These are phyloP conservation scores for Hiodon alosoides DNA, from an alignment of 2,113 vertebrate genomes.

Conservation along the genomic window DNA sequence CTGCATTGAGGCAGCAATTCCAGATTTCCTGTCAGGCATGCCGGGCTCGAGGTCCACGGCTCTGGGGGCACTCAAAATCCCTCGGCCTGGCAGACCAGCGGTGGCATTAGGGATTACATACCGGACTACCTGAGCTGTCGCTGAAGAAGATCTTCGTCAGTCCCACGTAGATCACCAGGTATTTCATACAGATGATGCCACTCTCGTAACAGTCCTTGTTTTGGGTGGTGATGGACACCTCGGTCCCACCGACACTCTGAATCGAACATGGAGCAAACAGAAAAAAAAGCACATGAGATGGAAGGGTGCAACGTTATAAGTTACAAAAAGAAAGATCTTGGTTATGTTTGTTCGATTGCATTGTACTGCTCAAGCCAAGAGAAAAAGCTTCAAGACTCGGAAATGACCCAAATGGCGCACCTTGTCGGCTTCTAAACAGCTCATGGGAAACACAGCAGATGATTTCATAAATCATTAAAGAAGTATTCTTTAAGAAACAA, in stretches of 20 bases:
- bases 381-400: not conserved
- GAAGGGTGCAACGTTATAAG: not conserved
- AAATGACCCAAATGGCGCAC: no score
- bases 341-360: no score
- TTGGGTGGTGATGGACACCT: conserved; percentile 85
- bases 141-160: conserved; percentile 87
- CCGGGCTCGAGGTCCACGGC: not conserved
- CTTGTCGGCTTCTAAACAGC: no score
- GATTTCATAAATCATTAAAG: not conserved
- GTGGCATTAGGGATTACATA: conserved; percentile 45
- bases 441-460: not conserved
- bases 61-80: not conserved
- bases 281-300: not conserved
- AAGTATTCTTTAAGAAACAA: not conserved
- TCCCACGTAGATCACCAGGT: conserved; percentile 84
- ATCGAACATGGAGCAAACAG: conserved; percentile 37
- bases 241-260: conserved; percentile 78
- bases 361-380: no score
- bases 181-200: conserved; percentile 93
- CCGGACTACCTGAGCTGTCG: conserved; percentile 81
- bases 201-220: conserved; percentile 98
- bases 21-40: no score
- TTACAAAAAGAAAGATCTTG: not conserved
- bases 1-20: not conserved
- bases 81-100: not conserved